Conservation (phyloP, 2,888 invertebrate genomes). For the Eupithecia pulchellata region DNA sequence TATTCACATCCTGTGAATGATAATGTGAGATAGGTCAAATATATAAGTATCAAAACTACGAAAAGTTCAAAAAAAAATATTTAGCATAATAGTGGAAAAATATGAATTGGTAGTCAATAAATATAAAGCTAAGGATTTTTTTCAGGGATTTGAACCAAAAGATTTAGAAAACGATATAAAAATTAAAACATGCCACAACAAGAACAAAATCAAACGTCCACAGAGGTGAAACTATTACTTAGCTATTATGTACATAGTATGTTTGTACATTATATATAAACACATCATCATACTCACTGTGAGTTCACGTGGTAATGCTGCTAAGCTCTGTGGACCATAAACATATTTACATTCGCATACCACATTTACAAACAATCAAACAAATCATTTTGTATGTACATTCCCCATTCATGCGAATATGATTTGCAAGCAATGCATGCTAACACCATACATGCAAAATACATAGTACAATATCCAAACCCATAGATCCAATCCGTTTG, state of each 20-base stretch:
- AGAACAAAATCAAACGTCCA: constrained; percentile 32
- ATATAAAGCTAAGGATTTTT: background rate
- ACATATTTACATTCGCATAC: constrained; percentile 80
- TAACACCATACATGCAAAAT: constrained; percentile 43
- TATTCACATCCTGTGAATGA: background rate
- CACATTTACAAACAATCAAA: constrained; percentile 46
- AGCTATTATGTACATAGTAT: constrained; percentile 28
- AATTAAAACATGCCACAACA: constrained; percentile 11
- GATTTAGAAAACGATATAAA: background rate
- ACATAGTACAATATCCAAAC: constrained; percentile 44
- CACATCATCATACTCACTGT: constrained; percentile 87
- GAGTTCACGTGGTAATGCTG: constrained; percentile 91
- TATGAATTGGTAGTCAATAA: background rate
- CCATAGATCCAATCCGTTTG: constrained; percentile 42
- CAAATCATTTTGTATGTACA: constrained; percentile 57
- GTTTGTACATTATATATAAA: constrained; percentile 37
- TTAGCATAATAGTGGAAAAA: background rate
- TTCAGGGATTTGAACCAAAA: background rate
- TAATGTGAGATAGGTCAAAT: background rate
- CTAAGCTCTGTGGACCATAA: constrained; percentile 91
- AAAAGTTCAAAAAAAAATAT: background rate
- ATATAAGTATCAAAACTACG: background rate
- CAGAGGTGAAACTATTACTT: constrained; percentile 33
- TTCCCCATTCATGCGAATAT: constrained; percentile 45
- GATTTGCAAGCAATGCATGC: constrained; percentile 42